Evolutionary conservation across 2,888 invertebrate genomes (phyloP), one percentile per base, ranked within the genome.

Genomic region (Rhagonycha fulva): DNA sequence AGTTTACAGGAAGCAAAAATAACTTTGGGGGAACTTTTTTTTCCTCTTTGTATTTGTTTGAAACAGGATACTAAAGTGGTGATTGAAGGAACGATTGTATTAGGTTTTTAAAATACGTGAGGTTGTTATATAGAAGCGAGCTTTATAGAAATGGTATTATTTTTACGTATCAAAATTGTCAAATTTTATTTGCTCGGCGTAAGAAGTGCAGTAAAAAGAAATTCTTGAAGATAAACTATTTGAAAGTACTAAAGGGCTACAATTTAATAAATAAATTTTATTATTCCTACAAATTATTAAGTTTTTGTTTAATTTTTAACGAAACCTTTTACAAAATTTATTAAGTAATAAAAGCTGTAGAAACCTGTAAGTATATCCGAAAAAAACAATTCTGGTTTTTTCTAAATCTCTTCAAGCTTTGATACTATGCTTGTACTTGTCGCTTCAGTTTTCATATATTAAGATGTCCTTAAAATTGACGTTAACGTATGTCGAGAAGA

Each of bases 361-460:
- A 24, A 24, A 24, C 24, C 24, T 24, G 4, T 24, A 24, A 24
- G 3, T 24, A 26, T 7, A 79, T 81, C 80, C 78, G 76, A 81
- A 81, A 82, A 19, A 82, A 84, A 84, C 83, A 83, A 84, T 84
- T 83, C 84, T 84, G 83, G 82, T 82, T 80, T 83, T 82, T 82
- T 83, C 2, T 84, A 85, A 85, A 86, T 86, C 85, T 85, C 82
- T 76, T 78, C 79, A 19, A 2, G 19, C 2, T 19, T 19, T 2
- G 19, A 19, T 19, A 19, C 19, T 19, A n/a, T 76, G 82, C 84
- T 84, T 85, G 85, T 85, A 85, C 80, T 83, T 85, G 85, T 84
- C 84, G 83, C 81, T 80, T 78, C 78, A 78, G 19, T 81, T 81
- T 82, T 83, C 84, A 84, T 85, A 85, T 85, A 85, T 86, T 85